phyloP scores from a whole-genome alignment of 2,113 vertebrate species.

The Callorhinus ursinus region DNA sequence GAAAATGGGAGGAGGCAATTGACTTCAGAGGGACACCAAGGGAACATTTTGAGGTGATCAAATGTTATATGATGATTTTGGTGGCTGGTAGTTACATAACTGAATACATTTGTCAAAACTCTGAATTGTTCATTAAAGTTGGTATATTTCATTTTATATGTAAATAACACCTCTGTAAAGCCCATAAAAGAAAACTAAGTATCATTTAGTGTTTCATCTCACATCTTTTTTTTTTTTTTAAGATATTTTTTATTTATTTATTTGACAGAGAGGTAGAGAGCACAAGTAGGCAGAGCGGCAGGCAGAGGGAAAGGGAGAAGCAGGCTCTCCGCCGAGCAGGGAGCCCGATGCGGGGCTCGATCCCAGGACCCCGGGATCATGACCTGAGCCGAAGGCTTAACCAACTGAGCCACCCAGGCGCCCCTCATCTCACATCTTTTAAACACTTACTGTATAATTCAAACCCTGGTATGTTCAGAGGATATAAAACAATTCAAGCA shows the following conservation, averaged over 20 bases:
- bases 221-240: not conserved
- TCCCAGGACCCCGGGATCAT: too few species aligned
- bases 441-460: slow-evolving; percentile 12
- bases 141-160: not conserved
- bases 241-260: too few species aligned
- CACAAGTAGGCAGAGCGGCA: too few species aligned
- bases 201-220: not conserved
- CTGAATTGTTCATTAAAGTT: not conserved
- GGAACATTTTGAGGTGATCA: not conserved
- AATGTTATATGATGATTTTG: not conserved
- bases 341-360: too few species aligned
- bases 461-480: not conserved
- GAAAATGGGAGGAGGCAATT: too few species aligned
- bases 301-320: too few species aligned
- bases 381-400: too few species aligned
- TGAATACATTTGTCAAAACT: slow-evolving; percentile 5
- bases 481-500: not conserved
- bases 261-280: too few species aligned
- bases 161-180: not conserved
- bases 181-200: slow-evolving; percentile 26
- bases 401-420: too few species aligned
- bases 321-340: too few species aligned
- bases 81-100: not conserved
- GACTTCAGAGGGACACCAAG: not conserved
- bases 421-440: too few species aligned